phyloP scores from a whole-genome alignment of 1,140 invertebrate genomes.

The Eufriesea mexicana region DNA sequence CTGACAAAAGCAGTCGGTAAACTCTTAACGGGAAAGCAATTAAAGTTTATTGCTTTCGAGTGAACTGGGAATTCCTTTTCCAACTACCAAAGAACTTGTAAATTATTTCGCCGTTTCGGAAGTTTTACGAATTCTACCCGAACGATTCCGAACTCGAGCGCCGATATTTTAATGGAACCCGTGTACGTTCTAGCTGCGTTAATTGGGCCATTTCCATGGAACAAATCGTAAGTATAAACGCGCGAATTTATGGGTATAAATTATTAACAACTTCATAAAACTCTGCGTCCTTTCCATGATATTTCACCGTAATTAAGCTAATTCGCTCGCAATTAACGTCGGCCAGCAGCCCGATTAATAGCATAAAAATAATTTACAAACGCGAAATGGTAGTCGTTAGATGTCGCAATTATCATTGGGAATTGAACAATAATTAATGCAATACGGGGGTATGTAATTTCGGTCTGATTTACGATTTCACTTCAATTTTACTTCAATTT shows the following conservation, averaged over 20 bases:
- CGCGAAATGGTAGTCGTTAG: not conserved
- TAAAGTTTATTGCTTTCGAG: no score
- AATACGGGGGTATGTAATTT: not conserved
- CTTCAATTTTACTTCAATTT: no score
- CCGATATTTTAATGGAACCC: not conserved
- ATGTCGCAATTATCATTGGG: not conserved
- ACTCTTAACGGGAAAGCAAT: no score
- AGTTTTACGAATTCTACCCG: no score
- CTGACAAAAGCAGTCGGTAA: no score
- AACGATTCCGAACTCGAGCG: no score
- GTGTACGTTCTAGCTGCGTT: not conserved
- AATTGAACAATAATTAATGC: not conserved
- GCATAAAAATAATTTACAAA: not conserved
- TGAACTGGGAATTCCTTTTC: no score
- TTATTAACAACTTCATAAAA: no score
- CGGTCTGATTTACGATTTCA: no score
- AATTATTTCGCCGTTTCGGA: no score
- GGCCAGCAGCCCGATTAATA: not conserved
- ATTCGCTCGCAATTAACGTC: constrained; percentile 2
- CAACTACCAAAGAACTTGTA: no score
- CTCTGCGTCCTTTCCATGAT: not conserved
- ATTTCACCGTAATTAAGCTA: not conserved
- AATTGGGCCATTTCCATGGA: not conserved
- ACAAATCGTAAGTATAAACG: not conserved
- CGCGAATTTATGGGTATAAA: not conserved